phyloP scores from a whole-genome alignment of 2,888 invertebrate genomes.

The Malacosoma neustria region DNA sequence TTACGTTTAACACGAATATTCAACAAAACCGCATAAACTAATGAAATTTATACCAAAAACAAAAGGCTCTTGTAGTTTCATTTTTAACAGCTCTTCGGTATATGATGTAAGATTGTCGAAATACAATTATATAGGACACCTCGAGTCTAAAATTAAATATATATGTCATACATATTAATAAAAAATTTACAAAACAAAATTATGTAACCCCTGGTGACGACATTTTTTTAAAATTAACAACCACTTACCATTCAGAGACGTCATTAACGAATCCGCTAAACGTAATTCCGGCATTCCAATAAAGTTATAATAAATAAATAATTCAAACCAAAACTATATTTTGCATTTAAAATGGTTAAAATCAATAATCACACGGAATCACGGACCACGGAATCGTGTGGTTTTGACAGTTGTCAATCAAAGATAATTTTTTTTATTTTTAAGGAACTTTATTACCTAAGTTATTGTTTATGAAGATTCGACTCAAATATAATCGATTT shows the following conservation, averaged over 20 bases:
- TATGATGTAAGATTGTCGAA: slow-evolving; percentile 3
- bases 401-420: no score
- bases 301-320: no score
- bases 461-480: no score
- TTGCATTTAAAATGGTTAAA: no score
- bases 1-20: background rate
- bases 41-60: slow-evolving; percentile 31
- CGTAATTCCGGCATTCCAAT: slow-evolving; percentile 60
- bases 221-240: slow-evolving; percentile 8
- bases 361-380: no score
- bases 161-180: slow-evolving; percentile 47
- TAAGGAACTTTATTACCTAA: no score
- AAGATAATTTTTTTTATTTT: no score
- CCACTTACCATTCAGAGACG: slow-evolving; percentile 48
- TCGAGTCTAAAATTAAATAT: slow-evolving; percentile 63
- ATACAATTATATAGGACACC: slow-evolving; percentile 32
- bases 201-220: slow-evolving; percentile 45
- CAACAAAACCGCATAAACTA: slow-evolving; percentile 15
- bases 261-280: slow-evolving; percentile 50
- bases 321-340: no score
- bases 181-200: slow-evolving; percentile 45
- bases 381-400: no score
- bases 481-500: no score
- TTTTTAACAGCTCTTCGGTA: slow-evolving; percentile 12
- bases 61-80: slow-evolving; percentile 30